These are phyloP conservation scores for Remorina albescens DNA, from an alignment of 2,797 vertebrate genomes.

Conservation along the genomic window DNA sequence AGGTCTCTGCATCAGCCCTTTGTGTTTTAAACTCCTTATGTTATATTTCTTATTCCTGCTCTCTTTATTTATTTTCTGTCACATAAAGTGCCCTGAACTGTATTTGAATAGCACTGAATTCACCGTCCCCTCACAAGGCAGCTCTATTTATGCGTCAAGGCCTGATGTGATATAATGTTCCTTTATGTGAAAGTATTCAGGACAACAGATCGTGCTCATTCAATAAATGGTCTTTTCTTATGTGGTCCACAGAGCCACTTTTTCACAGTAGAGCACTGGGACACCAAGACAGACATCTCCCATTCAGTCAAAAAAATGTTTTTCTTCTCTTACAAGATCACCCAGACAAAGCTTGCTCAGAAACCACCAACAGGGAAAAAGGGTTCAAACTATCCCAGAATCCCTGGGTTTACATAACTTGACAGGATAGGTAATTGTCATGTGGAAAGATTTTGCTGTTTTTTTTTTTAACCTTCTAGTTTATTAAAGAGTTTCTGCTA, in stretches of 20 bases:
- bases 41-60: not conserved
- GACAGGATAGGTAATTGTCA: conserved; percentile 64
- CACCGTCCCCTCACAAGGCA: not conserved
- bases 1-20: not conserved
- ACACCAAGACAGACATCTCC: conserved; percentile 30
- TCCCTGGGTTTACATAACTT: conserved; percentile 42
- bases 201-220: conserved; percentile 23
- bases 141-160: conserved; percentile 3
- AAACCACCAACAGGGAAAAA: conserved; percentile 38
- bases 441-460: conserved; percentile 42
- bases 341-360: conserved; percentile 43
- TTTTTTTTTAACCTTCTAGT: conserved; percentile 48
- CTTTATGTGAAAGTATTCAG: conserved; percentile 40
- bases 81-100: not conserved
- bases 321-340: conserved; percentile 24
- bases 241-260: conserved; percentile 40
- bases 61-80: not conserved
- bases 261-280: conserved; percentile 36
- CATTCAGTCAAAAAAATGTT: conserved; percentile 32
- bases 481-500: conserved; percentile 73
- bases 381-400: conserved; percentile 18
- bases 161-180: conserved; percentile 21
- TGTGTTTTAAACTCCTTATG: not conserved
- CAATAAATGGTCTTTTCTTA: conserved; percentile 61
- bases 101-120: not conserved